phyloP scores from a whole-genome alignment of 2,113 vertebrate genomes.

The Rhegmatorhina hoffmannsi region DNA sequence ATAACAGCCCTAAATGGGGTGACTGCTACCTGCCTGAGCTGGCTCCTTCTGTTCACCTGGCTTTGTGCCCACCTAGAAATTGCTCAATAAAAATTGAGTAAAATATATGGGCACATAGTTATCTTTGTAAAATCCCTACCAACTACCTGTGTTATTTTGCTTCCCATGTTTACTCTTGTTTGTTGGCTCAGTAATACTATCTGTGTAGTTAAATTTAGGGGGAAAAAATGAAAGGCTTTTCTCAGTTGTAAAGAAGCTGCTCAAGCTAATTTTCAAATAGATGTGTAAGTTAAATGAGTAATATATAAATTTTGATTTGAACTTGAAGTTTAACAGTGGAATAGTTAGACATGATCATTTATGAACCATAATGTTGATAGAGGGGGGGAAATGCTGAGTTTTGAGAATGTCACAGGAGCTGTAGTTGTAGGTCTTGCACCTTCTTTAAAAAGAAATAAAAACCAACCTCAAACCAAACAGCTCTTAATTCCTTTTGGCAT shows the following conservation, averaged over 20 bases:
- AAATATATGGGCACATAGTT: background rate
- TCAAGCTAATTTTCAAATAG: background rate
- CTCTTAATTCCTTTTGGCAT: background rate
- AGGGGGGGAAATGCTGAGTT: background rate
- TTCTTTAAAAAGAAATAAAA: background rate
- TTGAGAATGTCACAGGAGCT: background rate
- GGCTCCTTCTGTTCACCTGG: conserved; percentile 44
- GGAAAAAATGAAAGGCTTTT: background rate
- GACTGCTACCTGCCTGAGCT: background rate
- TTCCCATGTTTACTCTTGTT: background rate
- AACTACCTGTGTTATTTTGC: background rate
- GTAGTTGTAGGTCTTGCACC: background rate
- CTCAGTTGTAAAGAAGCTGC: background rate
- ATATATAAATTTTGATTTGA: background rate
- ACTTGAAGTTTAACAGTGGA: background rate
- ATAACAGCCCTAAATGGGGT: background rate
- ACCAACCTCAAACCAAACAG: background rate
- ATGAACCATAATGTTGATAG: background rate
- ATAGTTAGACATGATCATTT: background rate
- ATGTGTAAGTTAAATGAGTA: background rate
- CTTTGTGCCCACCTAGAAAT: conserved; percentile 7
- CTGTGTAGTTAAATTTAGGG: background rate
- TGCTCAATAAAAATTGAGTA: background rate
- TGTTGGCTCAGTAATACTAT: background rate
- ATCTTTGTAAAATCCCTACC: background rate